Conservation (phyloP, 1,140 invertebrate species). For the Eubasilissa regina region DNA sequence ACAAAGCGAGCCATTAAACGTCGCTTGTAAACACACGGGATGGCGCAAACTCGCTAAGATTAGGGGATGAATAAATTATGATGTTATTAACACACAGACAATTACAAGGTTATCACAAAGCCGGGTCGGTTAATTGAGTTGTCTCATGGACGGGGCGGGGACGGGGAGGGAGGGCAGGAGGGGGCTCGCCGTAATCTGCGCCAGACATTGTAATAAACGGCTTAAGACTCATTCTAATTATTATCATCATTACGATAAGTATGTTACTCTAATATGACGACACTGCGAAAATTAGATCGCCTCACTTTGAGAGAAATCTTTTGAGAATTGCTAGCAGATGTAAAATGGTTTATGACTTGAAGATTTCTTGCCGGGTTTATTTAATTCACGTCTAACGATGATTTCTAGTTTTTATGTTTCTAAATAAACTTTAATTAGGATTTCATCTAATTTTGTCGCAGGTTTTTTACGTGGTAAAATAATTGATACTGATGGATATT, state of each 20-base stretch:
- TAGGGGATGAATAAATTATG: conserved; percentile 54
- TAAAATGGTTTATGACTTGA: too few species aligned
- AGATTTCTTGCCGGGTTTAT: too few species aligned
- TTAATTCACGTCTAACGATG: too few species aligned
- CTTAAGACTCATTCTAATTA: conserved; percentile 20
- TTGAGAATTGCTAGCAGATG: too few species aligned
- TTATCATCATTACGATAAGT: background rate
- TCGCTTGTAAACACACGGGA: conserved; percentile 2
- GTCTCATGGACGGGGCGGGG: conserved; percentile 33
- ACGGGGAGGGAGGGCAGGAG: background rate
- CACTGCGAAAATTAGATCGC: too few species aligned
- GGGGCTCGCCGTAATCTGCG: conserved; percentile 21
- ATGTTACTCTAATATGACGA: too few species aligned
- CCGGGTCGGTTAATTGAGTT: conserved; percentile 55
- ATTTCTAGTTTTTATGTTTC: too few species aligned
- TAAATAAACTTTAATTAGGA: too few species aligned
- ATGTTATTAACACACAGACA: conserved; percentile 56
- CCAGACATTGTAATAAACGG: conserved; percentile 41
- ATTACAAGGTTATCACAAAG: conserved; percentile 55
- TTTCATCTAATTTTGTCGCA: too few species aligned
- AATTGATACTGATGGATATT: too few species aligned
- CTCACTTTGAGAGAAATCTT: too few species aligned
- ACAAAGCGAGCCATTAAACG: conserved; percentile 41
- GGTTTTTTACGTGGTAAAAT: too few species aligned
- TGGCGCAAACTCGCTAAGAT: conserved; percentile 50